Base-by-base conservation (phyloP, 1,140 invertebrate species). In the Spodoptera litura region DNA sequence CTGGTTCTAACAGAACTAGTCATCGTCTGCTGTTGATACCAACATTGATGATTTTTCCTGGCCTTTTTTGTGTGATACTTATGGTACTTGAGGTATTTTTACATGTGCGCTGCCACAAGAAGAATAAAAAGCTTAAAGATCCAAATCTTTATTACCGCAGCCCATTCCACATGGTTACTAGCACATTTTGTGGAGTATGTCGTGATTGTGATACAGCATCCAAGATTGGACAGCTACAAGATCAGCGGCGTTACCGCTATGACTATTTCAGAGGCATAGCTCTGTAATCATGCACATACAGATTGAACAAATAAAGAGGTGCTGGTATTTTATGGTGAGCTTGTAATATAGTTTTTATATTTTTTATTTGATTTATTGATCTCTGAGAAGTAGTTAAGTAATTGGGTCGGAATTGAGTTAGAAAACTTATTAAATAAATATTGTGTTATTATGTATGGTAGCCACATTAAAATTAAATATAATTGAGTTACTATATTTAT, bases 151-250 rank as follows among this genome's bases (percentile, higher is more conserved):
- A 91, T 79, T 93, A 92, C 62, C 88, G 87, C 4, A 94, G 92
- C 76, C 92, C 92, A 59, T 91, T 94, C 58, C 92, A 94, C 81
- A 70, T 88, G 5, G 81, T 94, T 9, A 91, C 91, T 0, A 91
- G 89, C 51, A 88, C 81, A 31, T 93, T 94, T 76, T 94, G 89
- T 86, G 91, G 92, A 31, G 85, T 88, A 11, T 94, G 92, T 61
- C 83, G 91, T 31, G 90, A 93, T 56, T 85, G 73, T 80, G 86
- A 91, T 59, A 85, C 84, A 74, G 88, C 89, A 15, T 89, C 83
- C 10, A 91, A 88, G 72, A 87, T 94, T 68, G 88, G 85, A 6
- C 86, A 90, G 62, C 71, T 94, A 62, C 92, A 94, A 68, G 91
- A 92, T 38, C 81, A 94, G 78, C 86, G 91, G 25, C 85, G 87